Evolutionary conservation across 1,140 invertebrate species (phyloP), one percentile per base, ranked within the genome.

Genomic region (Copidosoma floridanum): DNA sequence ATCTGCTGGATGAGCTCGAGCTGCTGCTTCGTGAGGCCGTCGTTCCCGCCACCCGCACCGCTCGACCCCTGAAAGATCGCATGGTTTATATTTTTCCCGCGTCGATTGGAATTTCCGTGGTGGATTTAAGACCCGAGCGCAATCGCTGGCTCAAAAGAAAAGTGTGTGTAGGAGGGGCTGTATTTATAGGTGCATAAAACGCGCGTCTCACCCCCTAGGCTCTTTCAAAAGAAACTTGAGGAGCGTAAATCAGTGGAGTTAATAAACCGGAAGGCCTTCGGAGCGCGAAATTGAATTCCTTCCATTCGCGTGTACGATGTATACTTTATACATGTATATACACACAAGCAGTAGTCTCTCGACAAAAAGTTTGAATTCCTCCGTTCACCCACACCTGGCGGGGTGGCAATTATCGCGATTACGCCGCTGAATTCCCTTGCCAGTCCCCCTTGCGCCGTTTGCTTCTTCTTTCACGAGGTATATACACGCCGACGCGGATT

Each of bases 1-100:
- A 89, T 89, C 74, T 89, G 88, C 73, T 89, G 88, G 66, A 90
- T 90, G 66, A 87, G 83, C 77, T 89, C 89, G 67, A 88, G 81
- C 74, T 87, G 88, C 68, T 89, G 87, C 66, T 88, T 86, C 11
- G 87, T 88, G 46, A 89, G 75, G 27, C 86, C 86, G 68, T 88
- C 87, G 71, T 86, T 86, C 61, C 79, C 82, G 61, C 79, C 82
- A 61, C 76, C 80, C 20, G 79, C 71, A 65, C 75, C 78, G 48
- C 72, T 76, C 56, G 74, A 72, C 51, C 73, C 76, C 81, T 82
- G 66, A 10, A 67, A 74, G n/a, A n/a, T n/a, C n/a, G n/a, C n/a
- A n/a, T n/a, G n/a, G n/a, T n/a, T n/a, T n/a, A n/a, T n/a, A n/a
- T n/a, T n/a, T n/a, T n/a, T n/a, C n/a, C n/a, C n/a, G n/a, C n/a